Evolutionary conservation across 2,888 invertebrate genomes (phyloP), one percentile per base, ranked within the genome.

Genomic region (Agrotis clavis): DNA sequence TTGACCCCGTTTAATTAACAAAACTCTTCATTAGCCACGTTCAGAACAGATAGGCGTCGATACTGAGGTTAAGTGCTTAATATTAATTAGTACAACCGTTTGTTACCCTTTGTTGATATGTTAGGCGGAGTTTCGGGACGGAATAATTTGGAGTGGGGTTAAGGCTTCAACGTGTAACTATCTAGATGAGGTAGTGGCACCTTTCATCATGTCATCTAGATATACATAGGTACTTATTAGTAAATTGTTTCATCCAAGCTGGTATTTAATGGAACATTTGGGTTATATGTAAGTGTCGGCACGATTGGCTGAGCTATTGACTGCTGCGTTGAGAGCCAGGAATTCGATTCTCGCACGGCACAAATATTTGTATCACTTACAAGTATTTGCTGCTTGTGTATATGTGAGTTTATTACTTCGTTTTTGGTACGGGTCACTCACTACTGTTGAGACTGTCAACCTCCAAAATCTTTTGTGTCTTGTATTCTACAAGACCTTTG

Each of bases 51-150:
- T 74, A 80, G 74, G 74, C 63, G 35, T 65, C 72, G 56, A 80
- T 82, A 78, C 82, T 64, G 61, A 80, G 79, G 79, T 80, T 67
- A 74, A 80, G 79, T 74, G 63, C 64, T 66, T 64, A 82, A 79
- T 82, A 82, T 82, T 79, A 79, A 79, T 79, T 79, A 78, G 82
- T 73, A 73, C 79, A 73, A 59, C 63, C 66, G 74, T 73, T 79
- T 78, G 79, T 69, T 67, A 82, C 56, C 79, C 82, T 78, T 78
- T 78, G 79, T 82, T 80, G 74, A 80, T 78, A 82, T 78, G 79
- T 64, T 62, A 65, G 74, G 60, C 4, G 63, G 79, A 74, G 79
- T 63, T 71, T 65, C 19, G 72, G 63, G 60, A 59, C 53, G 60
- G 67, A 82, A 74, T 82, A 82, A 82, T 69, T 41, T 82, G 74